These are phyloP conservation scores for Diphyllodes magnificus DNA, from an alignment of 2,113 vertebrate genomes.

Conservation along the genomic window DNA sequence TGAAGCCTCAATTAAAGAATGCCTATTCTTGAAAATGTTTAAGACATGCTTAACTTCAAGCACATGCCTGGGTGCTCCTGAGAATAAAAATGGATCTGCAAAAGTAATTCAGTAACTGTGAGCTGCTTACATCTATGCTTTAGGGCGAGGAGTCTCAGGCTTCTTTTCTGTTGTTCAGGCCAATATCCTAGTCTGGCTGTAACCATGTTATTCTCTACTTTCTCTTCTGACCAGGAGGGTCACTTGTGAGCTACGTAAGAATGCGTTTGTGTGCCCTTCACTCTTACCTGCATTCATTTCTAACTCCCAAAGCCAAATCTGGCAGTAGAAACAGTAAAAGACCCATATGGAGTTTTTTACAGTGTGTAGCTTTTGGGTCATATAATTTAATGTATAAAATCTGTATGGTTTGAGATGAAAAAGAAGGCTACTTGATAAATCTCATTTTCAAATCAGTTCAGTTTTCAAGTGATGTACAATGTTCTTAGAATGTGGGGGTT, in stretches of 20 bases:
- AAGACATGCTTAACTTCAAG: background rate
- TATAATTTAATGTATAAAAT: background rate
- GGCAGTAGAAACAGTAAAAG: background rate
- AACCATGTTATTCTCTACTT: background rate
- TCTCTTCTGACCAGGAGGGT: background rate
- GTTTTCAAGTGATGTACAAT: background rate
- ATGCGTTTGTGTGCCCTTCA: background rate
- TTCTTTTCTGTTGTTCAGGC: background rate
- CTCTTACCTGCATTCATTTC: background rate
- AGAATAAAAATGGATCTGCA: background rate
- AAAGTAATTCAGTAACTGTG: background rate
- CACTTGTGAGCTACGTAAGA: background rate
- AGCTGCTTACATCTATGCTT: background rate
- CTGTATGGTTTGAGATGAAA: background rate
- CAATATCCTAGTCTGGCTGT: background rate
- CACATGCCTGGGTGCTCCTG: background rate
- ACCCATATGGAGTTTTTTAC: rapidly evolving
- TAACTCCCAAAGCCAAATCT: background rate
- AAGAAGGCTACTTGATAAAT: background rate
- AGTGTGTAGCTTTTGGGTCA: background rate
- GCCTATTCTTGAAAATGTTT: background rate
- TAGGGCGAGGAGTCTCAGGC: background rate
- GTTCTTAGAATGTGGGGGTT: background rate
- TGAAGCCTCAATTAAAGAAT: background rate
- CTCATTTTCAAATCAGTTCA: background rate